These are phyloP conservation scores for Silurus glanis DNA, from an alignment of 2,113 vertebrate species.

Conservation along the genomic window DNA sequence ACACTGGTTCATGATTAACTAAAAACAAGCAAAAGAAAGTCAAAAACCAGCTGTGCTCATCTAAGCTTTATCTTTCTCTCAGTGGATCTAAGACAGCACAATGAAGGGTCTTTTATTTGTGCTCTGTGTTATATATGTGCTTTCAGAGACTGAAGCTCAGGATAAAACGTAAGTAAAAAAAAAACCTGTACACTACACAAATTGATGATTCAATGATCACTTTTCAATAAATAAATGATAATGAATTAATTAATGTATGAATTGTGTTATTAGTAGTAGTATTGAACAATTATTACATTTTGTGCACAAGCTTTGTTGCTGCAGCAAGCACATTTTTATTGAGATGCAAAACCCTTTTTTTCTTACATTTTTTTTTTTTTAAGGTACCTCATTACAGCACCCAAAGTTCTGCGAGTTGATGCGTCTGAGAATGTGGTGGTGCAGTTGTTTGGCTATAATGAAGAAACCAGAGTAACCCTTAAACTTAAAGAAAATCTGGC, in stretches of 20 bases:
- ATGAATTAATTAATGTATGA: no score
- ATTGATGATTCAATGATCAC: no score
- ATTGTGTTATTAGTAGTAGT: background rate
- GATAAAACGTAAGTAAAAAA: conserved; percentile 43
- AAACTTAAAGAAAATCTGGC: conserved; percentile 81
- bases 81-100: background rate
- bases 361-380: background rate
- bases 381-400: conserved; percentile 86
- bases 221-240: no score
- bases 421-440: conserved; percentile 79
- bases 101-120: conserved; percentile 39
- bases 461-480: conserved; percentile 69
- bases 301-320: background rate
- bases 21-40: conserved; percentile 38
- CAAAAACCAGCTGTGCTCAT: background rate
- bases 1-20: conserved; percentile 42
- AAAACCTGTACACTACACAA: background rate
- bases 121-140: conserved; percentile 28
- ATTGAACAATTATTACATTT: conserved; percentile 36
- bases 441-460: conserved; percentile 79
- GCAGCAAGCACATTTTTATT: background rate
- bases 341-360: background rate
- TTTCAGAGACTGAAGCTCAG: conserved; percentile 31
- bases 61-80: background rate
- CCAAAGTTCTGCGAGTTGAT: conserved; percentile 76